Evolutionary conservation across 2,888 invertebrate species (phyloP).

Genomic region (Hetaerina titia): DNA sequence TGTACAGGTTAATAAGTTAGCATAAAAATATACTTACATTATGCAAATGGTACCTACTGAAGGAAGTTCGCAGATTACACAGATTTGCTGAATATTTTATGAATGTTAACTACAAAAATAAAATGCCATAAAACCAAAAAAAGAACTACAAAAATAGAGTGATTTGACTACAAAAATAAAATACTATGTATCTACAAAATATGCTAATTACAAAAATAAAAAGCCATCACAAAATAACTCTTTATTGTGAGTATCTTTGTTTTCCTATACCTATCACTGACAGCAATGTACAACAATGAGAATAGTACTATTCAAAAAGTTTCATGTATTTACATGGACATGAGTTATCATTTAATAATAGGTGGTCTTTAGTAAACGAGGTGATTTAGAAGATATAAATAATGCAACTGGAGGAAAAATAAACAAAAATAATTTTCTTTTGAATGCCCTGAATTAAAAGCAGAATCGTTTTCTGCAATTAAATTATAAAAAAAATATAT

Average conservation of each 20-base stretch:
- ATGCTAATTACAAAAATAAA: constrained; percentile 6
- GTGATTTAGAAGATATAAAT: background rate
- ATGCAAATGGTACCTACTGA: too few relatives aligned
- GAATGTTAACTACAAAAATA: background rate
- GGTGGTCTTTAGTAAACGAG: background rate
- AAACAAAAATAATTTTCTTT: background rate
- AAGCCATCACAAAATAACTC: constrained; percentile 59
- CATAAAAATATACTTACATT: too few relatives aligned
- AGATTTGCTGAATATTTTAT: background rate
- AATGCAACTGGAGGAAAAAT: background rate
- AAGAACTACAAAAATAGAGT: too few relatives aligned
- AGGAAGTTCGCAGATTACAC: too few relatives aligned
- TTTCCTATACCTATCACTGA: background rate
- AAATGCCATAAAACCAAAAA: background rate
- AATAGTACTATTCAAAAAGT: background rate
- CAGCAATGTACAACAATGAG: background rate
- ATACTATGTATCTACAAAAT: background rate
- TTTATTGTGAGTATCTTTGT: constrained; percentile 7
- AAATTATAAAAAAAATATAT: background rate
- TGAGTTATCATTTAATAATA: background rate
- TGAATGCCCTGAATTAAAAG: too few relatives aligned
- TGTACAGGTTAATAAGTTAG: too few relatives aligned
- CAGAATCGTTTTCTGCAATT: too few relatives aligned
- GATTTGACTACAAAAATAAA: background rate
- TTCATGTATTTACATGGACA: background rate